Conservation (phyloP, 2,113 vertebrate genomes). For the Scortum barcoo region DNA sequence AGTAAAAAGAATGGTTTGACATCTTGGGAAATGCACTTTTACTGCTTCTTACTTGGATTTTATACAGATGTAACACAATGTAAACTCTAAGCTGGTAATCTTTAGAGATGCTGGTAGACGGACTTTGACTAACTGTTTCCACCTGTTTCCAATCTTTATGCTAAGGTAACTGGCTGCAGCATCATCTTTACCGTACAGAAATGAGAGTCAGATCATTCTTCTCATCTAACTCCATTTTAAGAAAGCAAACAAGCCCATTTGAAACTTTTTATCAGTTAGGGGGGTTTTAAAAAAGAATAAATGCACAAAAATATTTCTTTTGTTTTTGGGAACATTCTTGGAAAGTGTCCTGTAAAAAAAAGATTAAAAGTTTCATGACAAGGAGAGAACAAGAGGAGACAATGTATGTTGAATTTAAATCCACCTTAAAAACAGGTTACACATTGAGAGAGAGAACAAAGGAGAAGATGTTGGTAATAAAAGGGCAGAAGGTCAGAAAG, state of each 20-base stretch:
- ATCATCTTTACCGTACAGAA: not conserved
- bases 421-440: constrained; percentile 14
- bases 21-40: not conserved
- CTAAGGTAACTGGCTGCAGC: not conserved
- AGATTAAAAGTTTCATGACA: not conserved
- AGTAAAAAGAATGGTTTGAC: not conserved
- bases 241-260: not conserved
- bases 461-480: constrained; percentile 1
- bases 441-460: constrained; percentile 23
- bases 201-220: not conserved
- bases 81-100: not conserved
- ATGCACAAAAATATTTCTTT: not conserved
- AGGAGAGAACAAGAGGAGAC: not conserved
- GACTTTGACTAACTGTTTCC: too few species aligned
- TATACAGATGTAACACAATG: too few species aligned
- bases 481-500: constrained; percentile 31
- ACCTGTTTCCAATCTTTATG: not conserved
- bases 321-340: not conserved
- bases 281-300: too few species aligned
- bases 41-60: not conserved
- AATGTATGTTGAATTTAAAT: constrained; percentile 6
- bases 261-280: too few species aligned
- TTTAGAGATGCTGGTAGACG: not conserved
- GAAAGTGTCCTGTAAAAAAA: not conserved
- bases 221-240: not conserved